Evolutionary conservation across 2,888 invertebrate species (phyloP), one percentile per base, ranked within the genome.

Genomic region (Caenorhabditis becei): DNA sequence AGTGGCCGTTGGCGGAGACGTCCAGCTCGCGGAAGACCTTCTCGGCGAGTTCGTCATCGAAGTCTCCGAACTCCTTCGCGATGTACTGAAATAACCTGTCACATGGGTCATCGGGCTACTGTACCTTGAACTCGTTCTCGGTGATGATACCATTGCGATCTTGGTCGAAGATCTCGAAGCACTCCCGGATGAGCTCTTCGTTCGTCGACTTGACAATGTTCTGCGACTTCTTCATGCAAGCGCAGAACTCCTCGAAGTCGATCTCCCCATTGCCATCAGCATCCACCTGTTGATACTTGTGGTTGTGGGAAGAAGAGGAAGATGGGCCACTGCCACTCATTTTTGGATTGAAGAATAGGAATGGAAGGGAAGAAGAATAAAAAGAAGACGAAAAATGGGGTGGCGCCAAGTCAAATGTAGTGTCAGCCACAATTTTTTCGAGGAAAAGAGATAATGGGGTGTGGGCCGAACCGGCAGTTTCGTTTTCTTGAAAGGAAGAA

Each of bases 201-300:
- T 91, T 91, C 14, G 89, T 87, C 14, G 81, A 79, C 63, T 86
- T 87, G 24, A 86, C 89, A 26, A 88, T 83, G 53, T 83, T 88
- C 72, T 91, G 91, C 51, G 89, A 89, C 62, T 87, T 87, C 77
- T 91, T 91, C 90, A 91, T 89, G 79, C 91, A 91, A 8, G 87
- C 89, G 71, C 91, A 91, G 78, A 91, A 91, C 74, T 91, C 91
- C n/a, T 88, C 89, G 67, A 91, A 91, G 66, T 91, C 91, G 54
- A 91, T 91, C 70, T 91, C 91, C 2, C 91, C 91, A 53, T 91
- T 91, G 0, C 91, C 91, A 79, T 91, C 91, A 8, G 89, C 90
- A 67, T 91, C 91, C 7, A 91, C 89, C 89, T 90, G 63, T 58
- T 35, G 35, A 28, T 37, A 16, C n/a, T 23, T 44, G 54, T 53